These are phyloP conservation scores for Ophioninae sp. DNA, from an alignment of 2,888 invertebrate species.

Conservation along the genomic window DNA sequence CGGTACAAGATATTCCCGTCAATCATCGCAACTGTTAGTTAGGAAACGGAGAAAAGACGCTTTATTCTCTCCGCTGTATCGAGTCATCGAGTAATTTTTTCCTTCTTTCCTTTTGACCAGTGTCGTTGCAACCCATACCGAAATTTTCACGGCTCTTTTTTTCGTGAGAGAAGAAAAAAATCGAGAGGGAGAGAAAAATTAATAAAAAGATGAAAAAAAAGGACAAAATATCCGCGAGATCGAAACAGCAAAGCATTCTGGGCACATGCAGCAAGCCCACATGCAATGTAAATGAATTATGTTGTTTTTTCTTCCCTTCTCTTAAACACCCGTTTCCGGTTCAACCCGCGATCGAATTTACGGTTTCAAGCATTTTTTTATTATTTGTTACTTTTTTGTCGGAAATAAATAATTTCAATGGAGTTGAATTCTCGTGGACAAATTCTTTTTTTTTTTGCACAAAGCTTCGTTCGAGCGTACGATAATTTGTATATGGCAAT, in stretches of 20 bases:
- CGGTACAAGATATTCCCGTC: conserved; percentile 2
- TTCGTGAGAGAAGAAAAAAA: conserved; percentile 8
- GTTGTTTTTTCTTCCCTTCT: neutral
- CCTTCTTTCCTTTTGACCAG: neutral
- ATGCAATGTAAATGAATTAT: conserved; percentile 70
- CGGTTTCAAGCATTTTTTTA: neutral
- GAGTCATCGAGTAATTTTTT: neutral
- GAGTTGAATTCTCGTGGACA: conserved; percentile 70
- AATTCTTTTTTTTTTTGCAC: conserved; percentile 65
- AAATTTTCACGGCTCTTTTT: conserved; percentile 4
- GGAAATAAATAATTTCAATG: neutral
- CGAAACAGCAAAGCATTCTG: conserved; percentile 79
- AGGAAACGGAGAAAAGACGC: neutral
- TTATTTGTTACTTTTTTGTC: neutral
- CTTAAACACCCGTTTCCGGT: neutral
- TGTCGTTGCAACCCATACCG: neutral
- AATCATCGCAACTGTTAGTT: conserved; percentile 4
- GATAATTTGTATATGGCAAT: conserved; percentile 60
- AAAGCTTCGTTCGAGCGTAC: conserved; percentile 69
- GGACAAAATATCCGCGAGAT: conserved; percentile 65
- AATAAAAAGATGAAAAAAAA: conserved; percentile 4
- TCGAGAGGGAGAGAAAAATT: neutral
- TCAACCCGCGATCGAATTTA: neutral
- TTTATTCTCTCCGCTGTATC: neutral
- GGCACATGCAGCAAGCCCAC: conserved; percentile 78